These are phyloP conservation scores for Ochotona princeps DNA, from an alignment of 2,113 vertebrate genomes.

Conservation along the genomic window DNA sequence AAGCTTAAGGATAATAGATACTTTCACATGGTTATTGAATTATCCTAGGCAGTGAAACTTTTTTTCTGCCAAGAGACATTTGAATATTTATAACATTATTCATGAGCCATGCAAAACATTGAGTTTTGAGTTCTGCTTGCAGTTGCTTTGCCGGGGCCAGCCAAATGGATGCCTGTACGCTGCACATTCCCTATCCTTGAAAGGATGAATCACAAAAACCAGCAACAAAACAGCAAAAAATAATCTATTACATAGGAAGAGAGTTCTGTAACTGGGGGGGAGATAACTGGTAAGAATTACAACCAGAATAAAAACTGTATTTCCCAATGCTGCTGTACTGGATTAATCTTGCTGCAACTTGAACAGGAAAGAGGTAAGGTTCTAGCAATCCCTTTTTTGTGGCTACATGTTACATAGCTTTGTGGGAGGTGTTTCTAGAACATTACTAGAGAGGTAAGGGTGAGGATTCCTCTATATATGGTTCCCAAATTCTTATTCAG, in stretches of 20 bases:
- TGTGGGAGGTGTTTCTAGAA: too few relatives aligned
- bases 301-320: not conserved
- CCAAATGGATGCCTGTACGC: too few relatives aligned
- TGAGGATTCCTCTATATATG: too few relatives aligned
- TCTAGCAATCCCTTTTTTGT: too few relatives aligned
- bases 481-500: not conserved
- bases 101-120: too few relatives aligned
- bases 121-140: too few relatives aligned
- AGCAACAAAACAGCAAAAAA: slow-evolving; percentile 3
- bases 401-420: too few relatives aligned
- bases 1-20: not conserved
- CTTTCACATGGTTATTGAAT: not conserved
- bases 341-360: not conserved
- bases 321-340: not conserved
- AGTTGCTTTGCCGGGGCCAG: too few relatives aligned
- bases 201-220: slow-evolving; percentile 37
- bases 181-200: not conserved
- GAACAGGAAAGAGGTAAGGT: too few relatives aligned
- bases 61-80: too few relatives aligned
- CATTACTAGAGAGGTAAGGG: too few relatives aligned
- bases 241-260: not conserved
- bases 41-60: not conserved
- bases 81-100: too few relatives aligned
- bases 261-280: not conserved
- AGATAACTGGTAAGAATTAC: not conserved